A percentile compares a stretch with the other conserved stretches of the same genome.
Conservation (phyloP, 2,113 vertebrate genomes). For the Apteryx mantelli region DNA sequence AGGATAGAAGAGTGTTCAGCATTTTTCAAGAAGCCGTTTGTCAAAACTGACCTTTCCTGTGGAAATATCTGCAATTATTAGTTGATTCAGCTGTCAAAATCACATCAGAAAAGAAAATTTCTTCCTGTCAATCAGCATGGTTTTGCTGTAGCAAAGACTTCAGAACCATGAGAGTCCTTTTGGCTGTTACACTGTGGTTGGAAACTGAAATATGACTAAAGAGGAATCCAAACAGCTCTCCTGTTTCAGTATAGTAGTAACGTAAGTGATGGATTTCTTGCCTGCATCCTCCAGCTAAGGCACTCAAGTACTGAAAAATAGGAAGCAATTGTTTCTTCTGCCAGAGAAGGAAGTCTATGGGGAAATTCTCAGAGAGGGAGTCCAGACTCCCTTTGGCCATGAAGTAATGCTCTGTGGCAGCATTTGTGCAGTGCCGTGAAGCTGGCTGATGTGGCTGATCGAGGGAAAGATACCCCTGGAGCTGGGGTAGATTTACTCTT, state of each 20-base stretch:
- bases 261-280: neutral
- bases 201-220: neutral
- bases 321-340: neutral
- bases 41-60: slow-evolving; percentile 70
- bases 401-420: neutral
- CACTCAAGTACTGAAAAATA: neutral
- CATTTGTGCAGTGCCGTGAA: neutral
- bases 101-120: slow-evolving; percentile 43
- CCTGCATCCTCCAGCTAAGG: neutral
- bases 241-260: neutral
- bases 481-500: neutral
- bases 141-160: slow-evolving; percentile 45
- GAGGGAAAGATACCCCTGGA: neutral
- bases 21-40: slow-evolving; percentile 38
- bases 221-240: neutral
- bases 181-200: neutral
- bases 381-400: neutral
- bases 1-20: neutral
- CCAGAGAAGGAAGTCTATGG: neutral
- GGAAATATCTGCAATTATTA: slow-evolving; percentile 64
- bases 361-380: neutral
- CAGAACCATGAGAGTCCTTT: neutral
- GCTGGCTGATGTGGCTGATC: neutral
- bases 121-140: neutral
- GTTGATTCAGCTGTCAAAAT: slow-evolving; percentile 53